phyloP scores from a whole-genome alignment of 1,140 invertebrate species.

The Semibalanus balanoides region DNA sequence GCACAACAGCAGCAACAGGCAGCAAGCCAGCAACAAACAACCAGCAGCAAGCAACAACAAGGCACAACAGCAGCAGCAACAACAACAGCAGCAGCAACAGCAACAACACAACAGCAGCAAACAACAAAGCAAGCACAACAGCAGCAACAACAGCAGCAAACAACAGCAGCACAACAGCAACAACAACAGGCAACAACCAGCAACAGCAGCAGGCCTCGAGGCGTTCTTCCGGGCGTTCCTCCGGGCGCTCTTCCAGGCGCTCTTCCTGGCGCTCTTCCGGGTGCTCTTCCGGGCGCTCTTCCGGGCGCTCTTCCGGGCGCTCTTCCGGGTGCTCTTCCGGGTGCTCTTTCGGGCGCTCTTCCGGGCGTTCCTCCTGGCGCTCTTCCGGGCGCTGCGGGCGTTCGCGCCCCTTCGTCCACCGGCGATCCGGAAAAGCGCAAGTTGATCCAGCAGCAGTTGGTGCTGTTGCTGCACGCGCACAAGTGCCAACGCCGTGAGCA shows the following conservation, averaged over 20 bases:
- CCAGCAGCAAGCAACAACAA: too few relatives aligned
- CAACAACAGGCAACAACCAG: constrained; percentile 23
- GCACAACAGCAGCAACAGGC: constrained; percentile 16
- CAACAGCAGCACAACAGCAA: constrained; percentile 24
- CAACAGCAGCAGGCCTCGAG: constrained; percentile 20
- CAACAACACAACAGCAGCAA: constrained; percentile 14
- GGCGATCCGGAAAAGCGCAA: constrained; percentile 94
- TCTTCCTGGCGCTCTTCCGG: too few relatives aligned
- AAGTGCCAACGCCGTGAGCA: constrained; percentile 80
- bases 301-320: too few relatives aligned
- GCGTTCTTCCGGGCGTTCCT: too few relatives aligned
- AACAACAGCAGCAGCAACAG: constrained; percentile 20
- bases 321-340: too few relatives aligned
- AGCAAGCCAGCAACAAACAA: constrained; percentile 21
- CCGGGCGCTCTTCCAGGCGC: too few relatives aligned
- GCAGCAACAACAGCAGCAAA: constrained; percentile 10
- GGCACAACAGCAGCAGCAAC: constrained; percentile 19
- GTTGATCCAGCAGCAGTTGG: constrained; percentile 96
- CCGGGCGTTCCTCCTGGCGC: too few relatives aligned
- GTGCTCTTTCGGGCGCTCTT: too few relatives aligned
- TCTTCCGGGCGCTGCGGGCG: too few relatives aligned
- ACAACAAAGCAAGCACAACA: constrained; percentile 14
- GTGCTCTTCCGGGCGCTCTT: too few relatives aligned
- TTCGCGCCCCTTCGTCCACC: constrained; percentile 29
- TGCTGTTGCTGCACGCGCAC: constrained; percentile 91